Percentiles rank a stretch among this genome's conserved stretches.
Evolutionary conservation across 2,797 vertebrate genomes (phyloP).

Genomic region (Molossus molossus): DNA sequence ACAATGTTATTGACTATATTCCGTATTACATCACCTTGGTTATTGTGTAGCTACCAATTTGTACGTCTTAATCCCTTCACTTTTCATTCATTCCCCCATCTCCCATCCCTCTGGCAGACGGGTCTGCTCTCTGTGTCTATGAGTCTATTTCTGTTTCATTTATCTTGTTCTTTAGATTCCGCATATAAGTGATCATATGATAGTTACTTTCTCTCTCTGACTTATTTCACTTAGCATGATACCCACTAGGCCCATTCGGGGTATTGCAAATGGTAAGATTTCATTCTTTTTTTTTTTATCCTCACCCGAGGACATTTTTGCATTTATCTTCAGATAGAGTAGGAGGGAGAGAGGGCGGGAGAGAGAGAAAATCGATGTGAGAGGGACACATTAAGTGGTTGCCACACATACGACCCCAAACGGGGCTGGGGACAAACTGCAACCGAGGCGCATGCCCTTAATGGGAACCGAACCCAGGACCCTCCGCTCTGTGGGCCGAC

Average conservation of each 20-base stretch:
- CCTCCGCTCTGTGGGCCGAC: no score
- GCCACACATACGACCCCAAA: no score
- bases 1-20: rapidly evolving
- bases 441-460: no score
- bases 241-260: neutral
- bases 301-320: no score
- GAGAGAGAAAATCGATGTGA: no score
- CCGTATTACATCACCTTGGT: neutral
- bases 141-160: neutral
- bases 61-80: neutral
- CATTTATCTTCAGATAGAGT: no score
- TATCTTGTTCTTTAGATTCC: neutral
- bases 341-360: no score
- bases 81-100: neutral
- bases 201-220: neutral
- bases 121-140: neutral
- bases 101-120: neutral
- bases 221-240: neutral
- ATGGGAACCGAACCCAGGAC: no score
- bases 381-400: no score
- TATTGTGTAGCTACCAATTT: neutral
- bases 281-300: neutral
- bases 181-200: neutral
- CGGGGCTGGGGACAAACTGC: no score
- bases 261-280: neutral